These are phyloP conservation scores for Orestias chungarensis DNA, from an alignment of 2,797 vertebrate species.

Conservation along the genomic window DNA sequence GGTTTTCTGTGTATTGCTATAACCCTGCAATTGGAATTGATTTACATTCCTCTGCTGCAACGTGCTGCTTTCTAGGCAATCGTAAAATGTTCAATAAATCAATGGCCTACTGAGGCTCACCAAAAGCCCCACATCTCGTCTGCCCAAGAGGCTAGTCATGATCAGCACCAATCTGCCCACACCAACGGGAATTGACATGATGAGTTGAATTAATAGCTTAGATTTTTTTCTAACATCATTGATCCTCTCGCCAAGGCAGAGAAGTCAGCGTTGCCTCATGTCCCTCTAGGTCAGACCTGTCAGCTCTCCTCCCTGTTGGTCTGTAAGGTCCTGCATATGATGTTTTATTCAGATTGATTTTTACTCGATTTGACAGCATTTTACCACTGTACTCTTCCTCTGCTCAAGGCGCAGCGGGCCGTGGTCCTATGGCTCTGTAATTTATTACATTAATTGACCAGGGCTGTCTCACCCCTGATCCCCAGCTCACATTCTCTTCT, in stretches of 20 bases:
- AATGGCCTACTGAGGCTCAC: constrained; percentile 62
- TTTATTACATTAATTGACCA: constrained; percentile 66
- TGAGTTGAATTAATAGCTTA: constrained; percentile 73
- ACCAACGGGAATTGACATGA: constrained; percentile 74
- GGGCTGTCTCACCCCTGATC: constrained; percentile 21
- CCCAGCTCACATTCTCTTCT: neutral
- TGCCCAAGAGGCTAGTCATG: constrained; percentile 63
- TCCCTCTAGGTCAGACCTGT: constrained; percentile 70
- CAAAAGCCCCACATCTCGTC: constrained; percentile 51
- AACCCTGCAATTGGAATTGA: constrained; percentile 68
- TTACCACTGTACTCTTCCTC: constrained; percentile 50
- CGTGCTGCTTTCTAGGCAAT: constrained; percentile 57
- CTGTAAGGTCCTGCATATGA: constrained; percentile 65
- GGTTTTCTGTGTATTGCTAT: constrained; percentile 39
- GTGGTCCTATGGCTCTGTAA: constrained; percentile 44
- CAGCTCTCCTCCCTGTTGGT: constrained; percentile 58
- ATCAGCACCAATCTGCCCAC: constrained; percentile 67
- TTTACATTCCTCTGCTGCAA: constrained; percentile 53
- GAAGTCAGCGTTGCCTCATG: constrained; percentile 57
- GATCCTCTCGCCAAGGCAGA: constrained; percentile 65
- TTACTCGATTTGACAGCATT: constrained; percentile 62
- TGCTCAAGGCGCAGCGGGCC: constrained; percentile 37
- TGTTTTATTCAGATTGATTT: constrained; percentile 72
- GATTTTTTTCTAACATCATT: constrained; percentile 63
- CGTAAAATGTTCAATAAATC: constrained; percentile 70